These are phyloP conservation scores for Petromus typicus DNA, from an alignment of 2,113 vertebrate species.

Conservation along the genomic window DNA sequence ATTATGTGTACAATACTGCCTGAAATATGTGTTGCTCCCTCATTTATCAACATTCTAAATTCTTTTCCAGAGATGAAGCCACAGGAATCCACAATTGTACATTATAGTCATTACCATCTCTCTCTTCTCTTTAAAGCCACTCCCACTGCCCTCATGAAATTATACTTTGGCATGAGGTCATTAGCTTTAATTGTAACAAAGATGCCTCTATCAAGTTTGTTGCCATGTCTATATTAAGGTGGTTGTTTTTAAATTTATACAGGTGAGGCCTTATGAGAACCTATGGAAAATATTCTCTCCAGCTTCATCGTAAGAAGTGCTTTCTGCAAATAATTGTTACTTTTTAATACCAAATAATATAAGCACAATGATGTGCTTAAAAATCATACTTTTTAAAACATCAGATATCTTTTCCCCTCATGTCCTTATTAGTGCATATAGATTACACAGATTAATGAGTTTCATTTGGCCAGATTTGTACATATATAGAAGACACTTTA, in stretches of 20 bases:
- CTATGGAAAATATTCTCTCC: neutral
- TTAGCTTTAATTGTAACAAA: neutral
- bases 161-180: neutral
- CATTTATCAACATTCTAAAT: conserved; percentile 6
- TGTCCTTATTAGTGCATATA: neutral
- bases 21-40: neutral
- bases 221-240: neutral
- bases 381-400: neutral
- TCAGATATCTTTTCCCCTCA: neutral
- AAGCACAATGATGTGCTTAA: neutral
- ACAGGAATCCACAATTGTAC: neutral
- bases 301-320: neutral
- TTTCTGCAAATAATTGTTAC: conserved; percentile 12
- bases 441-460: neutral
- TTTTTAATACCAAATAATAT: neutral
- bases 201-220: neutral
- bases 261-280: neutral
- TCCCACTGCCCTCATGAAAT: neutral
- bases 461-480: neutral
- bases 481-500: neutral
- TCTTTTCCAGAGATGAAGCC: neutral
- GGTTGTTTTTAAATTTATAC: neutral
- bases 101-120: neutral
- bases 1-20: neutral
- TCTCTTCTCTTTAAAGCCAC: neutral